Evolutionary conservation across 2,888 invertebrate genomes (phyloP).

Genomic region (Amphipyra tragopoginis): DNA sequence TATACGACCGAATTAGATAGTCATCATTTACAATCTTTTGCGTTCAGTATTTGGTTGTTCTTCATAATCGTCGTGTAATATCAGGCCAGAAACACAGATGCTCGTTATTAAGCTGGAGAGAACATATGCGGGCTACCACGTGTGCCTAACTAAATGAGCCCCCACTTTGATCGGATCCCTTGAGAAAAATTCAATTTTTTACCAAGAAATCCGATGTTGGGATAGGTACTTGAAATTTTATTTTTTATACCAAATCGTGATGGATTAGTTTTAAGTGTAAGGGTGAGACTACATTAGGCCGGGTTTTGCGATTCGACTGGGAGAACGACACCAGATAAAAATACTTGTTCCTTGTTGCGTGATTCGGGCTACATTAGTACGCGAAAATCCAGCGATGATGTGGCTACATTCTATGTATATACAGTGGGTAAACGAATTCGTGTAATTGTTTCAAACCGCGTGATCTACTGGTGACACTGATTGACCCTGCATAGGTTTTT

Average conservation of each 20-base stretch:
- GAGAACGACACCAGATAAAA: no score
- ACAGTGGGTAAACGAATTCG: no score
- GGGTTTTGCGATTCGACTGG: no score
- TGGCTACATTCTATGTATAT: no score
- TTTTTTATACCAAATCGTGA: slow-evolving; percentile 8
- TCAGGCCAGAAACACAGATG: slow-evolving; percentile 71
- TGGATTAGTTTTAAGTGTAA: background rate
- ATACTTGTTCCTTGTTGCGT: no score
- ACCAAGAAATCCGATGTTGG: slow-evolving; percentile 37
- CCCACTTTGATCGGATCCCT: slow-evolving; percentile 59
- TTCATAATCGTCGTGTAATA: slow-evolving; percentile 48
- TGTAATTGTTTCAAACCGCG: no score
- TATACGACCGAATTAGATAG: slow-evolving; percentile 64
- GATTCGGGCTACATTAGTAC: no score
- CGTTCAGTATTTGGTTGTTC: slow-evolving; percentile 45
- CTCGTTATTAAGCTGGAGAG: slow-evolving; percentile 67
- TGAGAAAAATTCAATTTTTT: slow-evolving; percentile 65
- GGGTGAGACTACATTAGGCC: background rate
- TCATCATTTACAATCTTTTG: slow-evolving; percentile 50
- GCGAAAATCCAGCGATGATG: no score
- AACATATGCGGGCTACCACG: slow-evolving; percentile 85
- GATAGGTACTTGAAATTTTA: slow-evolving; percentile 36
- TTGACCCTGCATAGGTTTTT: no score
- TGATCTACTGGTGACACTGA: no score
- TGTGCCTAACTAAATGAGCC: slow-evolving; percentile 72